Evolutionary conservation across 2,888 invertebrate species (phyloP).

Genomic region (Psylliodes chrysocephalus): DNA sequence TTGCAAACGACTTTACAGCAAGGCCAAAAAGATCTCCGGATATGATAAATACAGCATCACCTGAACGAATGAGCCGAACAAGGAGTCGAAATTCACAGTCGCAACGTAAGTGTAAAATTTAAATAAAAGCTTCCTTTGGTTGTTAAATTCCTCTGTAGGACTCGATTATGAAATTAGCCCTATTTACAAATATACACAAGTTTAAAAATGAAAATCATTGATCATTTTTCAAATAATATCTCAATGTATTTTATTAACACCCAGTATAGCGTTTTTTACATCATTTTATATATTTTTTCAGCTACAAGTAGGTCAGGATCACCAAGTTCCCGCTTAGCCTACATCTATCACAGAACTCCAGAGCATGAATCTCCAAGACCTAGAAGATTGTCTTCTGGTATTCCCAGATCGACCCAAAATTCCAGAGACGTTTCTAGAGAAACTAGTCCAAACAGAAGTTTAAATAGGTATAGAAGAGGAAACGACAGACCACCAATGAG

Average conservation of each 20-base stretch:
- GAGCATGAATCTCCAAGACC: slow-evolving; percentile 67
- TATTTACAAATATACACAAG: no score
- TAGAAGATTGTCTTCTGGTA: slow-evolving; percentile 73
- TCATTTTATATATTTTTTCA: no score
- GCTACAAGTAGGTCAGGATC: slow-evolving; percentile 94
- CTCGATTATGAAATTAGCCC: no score
- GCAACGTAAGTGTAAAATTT: slow-evolving; percentile 83
- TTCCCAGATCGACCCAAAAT: slow-evolving; percentile 75
- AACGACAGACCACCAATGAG: slow-evolving; percentile 68
- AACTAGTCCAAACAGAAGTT: slow-evolving; percentile 61
- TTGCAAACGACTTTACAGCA: slow-evolving; percentile 63
- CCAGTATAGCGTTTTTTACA: no score
- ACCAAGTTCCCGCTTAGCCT: slow-evolving; percentile 86
- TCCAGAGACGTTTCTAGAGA: slow-evolving; percentile 70
- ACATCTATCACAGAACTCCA: slow-evolving; percentile 72
- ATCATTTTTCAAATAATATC: no score
- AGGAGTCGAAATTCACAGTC: slow-evolving; percentile 83
- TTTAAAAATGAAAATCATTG: no score
- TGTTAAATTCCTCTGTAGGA: no score
- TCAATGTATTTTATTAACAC: no score
- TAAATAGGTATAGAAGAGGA: slow-evolving; percentile 60
- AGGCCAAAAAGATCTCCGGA: slow-evolving; percentile 74
- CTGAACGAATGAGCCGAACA: slow-evolving; percentile 69
- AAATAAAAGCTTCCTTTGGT: no score
- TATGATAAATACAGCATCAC: slow-evolving; percentile 68